These are phyloP conservation scores for Octopus sinensis DNA, from an alignment of 1,140 invertebrate species.

Conservation along the genomic window DNA sequence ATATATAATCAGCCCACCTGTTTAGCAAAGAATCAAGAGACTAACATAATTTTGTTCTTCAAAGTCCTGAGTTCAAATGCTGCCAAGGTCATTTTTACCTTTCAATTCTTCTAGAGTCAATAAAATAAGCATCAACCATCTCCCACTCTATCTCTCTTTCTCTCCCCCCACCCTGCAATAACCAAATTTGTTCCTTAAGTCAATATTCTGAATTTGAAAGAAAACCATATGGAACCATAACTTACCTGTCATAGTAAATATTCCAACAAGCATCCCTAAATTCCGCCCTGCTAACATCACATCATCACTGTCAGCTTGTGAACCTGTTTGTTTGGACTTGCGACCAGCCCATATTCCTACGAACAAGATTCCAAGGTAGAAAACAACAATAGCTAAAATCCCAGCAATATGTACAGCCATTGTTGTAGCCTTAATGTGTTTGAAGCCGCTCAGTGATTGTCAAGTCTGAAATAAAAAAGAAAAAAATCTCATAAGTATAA, in stretches of 20 bases:
- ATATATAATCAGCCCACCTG: no score
- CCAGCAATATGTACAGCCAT: constrained; percentile 77
- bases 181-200: no score
- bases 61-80: no score
- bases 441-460: not conserved
- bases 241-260: constrained; percentile 95
- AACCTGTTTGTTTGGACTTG: constrained; percentile 64
- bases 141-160: no score
- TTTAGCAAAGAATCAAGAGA: no score
- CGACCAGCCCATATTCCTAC: constrained; percentile 94
- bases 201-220: not conserved
- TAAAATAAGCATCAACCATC: no score
- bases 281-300: constrained; percentile 95
- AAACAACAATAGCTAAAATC: constrained; percentile 85
- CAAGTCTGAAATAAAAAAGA: not conserved
- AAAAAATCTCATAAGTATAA: not conserved
- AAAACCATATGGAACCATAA: not conserved
- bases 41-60: no score
- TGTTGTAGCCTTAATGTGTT: not conserved
- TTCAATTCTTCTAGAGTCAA: no score
- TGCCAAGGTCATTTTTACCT: no score
- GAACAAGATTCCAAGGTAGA: constrained; percentile 86
- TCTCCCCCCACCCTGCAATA: no score
- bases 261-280: constrained; percentile 92
- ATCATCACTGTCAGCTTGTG: constrained; percentile 71